Conservation (phyloP, 2,113 vertebrate genomes). For the Halcyon malimbica region DNA sequence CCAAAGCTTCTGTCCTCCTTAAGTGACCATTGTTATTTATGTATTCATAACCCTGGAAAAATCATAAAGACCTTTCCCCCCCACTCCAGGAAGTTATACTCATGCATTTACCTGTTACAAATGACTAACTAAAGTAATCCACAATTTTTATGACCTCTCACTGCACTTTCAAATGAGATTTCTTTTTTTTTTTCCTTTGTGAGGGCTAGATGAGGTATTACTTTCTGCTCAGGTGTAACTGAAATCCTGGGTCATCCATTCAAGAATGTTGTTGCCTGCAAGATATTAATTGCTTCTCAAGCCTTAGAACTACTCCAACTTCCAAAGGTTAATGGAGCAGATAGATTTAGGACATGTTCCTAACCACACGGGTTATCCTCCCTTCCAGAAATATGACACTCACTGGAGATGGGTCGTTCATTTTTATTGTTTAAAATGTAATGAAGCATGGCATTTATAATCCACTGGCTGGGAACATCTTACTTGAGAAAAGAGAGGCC, state of each 20-base stretch:
- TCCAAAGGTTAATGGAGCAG: slow-evolving; percentile 82
- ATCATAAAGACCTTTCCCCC: slow-evolving; percentile 40
- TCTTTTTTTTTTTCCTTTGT: not conserved
- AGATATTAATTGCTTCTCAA: slow-evolving; percentile 72
- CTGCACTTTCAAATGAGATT: slow-evolving; percentile 52
- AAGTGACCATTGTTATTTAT: slow-evolving; percentile 43
- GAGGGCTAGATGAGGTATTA: slow-evolving; percentile 41
- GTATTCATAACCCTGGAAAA: slow-evolving; percentile 57
- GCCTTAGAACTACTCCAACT: slow-evolving; percentile 63
- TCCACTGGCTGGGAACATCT: slow-evolving; percentile 54
- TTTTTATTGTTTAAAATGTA: slow-evolving; percentile 76
- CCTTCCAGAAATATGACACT: slow-evolving; percentile 82
- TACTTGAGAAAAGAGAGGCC: not conserved
- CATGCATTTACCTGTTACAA: slow-evolving; percentile 68
- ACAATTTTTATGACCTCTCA: slow-evolving; percentile 60
- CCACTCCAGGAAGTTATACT: slow-evolving; percentile 58
- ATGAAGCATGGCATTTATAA: slow-evolving; percentile 77
- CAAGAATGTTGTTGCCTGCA: slow-evolving; percentile 29
- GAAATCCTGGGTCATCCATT: slow-evolving; percentile 55
- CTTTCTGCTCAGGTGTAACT: slow-evolving; percentile 74
- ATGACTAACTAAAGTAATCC: slow-evolving; percentile 69
- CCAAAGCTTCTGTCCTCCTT: slow-evolving; percentile 44
- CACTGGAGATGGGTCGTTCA: slow-evolving; percentile 72
- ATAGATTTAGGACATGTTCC: slow-evolving; percentile 67
- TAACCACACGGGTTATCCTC: slow-evolving; percentile 72